Evolutionary conservation across 2,797 vertebrate species (phyloP), one percentile per base, ranked within the genome.

Genomic region (Alca torda): DNA sequence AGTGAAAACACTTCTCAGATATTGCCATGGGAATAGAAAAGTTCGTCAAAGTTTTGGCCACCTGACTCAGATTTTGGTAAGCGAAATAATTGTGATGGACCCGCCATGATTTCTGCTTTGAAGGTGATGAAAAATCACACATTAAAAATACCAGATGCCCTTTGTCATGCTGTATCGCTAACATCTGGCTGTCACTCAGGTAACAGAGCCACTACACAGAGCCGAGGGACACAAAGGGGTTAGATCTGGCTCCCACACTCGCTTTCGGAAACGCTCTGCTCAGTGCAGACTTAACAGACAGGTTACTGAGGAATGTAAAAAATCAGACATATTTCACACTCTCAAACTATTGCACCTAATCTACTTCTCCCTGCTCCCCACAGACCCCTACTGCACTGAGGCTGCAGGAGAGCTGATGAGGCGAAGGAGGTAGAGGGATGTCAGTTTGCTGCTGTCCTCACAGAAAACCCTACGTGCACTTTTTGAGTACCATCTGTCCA

Each of bases 41-140:
- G n/a, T 64, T 67, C 31, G 25, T 54, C 25, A 1, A 9, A 45
- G 39, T 77, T 80, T 75, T 46, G 43, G 25, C 43, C 13, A 1
- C 63, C 81, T 35, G n/a, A 61, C 37, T 84, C 67, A 23, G 45
- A n/a, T 65, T 88, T 64, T 13, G 15, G 16, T 37, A 56, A 94
- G 19, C 0, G 0, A 50, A 25, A 9, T 0, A 2, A 68, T 1
- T 79, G 48, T 25, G 26, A 48, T 25, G 41, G 50, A 59, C 13
- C 10, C 1, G 0, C 16, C 13, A 1, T 1, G 25, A 57, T 26
- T 69, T 72, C 25, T 50, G 51, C 28, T 85, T n/a, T 19, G 53
- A 50, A 80, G 25, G 10, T 0, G 0, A 63, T 37, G 31, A 41
- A 73, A 61, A 68, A 39, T 19, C 6, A 14, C 9, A 61, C 28